A percentile compares a stretch with the other conserved stretches of the same genome.
phyloP scores from a whole-genome alignment of 1,140 invertebrate species.

The Heliconius eleuchia region DNA sequence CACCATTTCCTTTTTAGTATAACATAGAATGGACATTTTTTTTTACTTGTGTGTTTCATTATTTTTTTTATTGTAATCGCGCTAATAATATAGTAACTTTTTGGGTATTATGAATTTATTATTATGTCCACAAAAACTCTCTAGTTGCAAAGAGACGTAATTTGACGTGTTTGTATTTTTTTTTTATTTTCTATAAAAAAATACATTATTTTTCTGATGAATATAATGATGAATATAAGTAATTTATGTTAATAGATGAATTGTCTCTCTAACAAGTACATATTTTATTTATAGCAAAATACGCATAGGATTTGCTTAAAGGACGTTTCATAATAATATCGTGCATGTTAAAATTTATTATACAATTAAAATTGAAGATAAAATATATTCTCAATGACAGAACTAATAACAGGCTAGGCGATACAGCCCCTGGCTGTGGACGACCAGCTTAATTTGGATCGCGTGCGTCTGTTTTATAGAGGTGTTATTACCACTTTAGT shows the following conservation, averaged over 20 bases:
- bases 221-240: not conserved
- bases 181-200: no score
- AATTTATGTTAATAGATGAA: not conserved
- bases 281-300: not conserved
- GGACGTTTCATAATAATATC: not conserved
- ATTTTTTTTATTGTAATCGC: no score
- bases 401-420: constrained; percentile 12
- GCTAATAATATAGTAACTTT: no score
- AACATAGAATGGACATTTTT: no score
- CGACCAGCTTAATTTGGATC: constrained; percentile 38
- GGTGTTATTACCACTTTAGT: constrained; percentile 41
- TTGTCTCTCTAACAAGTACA: not conserved
- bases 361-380: constrained; percentile 14
- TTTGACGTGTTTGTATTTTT: no score
- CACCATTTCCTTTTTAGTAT: no score
- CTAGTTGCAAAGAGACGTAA: no score
- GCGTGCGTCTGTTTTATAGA: constrained; percentile 40
- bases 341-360: constrained; percentile 7
- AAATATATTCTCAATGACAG: constrained; percentile 8
- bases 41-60: no score
- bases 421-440: constrained; percentile 4
- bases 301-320: not conserved
- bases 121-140: no score
- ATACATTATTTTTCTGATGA: no score
- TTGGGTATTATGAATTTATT: no score